These are phyloP conservation scores for Thera britannica DNA, from an alignment of 2,888 invertebrate genomes.

Conservation along the genomic window DNA sequence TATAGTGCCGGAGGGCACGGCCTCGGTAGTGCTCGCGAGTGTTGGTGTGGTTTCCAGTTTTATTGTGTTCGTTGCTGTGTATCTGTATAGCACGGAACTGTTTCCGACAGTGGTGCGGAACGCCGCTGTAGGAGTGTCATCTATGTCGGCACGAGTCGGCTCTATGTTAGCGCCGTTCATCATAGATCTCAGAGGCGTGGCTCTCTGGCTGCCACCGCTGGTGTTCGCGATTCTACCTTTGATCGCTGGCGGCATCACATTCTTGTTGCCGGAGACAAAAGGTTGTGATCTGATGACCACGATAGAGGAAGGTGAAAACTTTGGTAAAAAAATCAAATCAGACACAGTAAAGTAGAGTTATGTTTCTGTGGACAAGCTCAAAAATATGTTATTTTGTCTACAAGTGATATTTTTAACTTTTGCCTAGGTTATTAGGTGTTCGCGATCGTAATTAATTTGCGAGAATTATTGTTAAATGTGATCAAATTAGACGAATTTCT, in stretches of 20 bases:
- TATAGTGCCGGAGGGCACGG: conserved; percentile 71
- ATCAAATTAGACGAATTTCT: neutral
- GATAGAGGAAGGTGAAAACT: conserved; percentile 90
- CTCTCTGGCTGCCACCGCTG: conserved; percentile 87
- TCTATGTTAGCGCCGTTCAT: conserved; percentile 94
- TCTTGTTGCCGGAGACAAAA: conserved; percentile 91
- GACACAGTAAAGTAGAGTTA: conserved; percentile 13
- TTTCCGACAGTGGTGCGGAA: conserved; percentile 96
- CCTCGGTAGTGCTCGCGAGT: conserved; percentile 86
- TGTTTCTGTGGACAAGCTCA: neutral
- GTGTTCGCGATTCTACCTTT: conserved; percentile 89
- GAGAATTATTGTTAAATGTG: neutral
- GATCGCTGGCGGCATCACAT: conserved; percentile 77
- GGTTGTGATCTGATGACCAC: conserved; percentile 91
- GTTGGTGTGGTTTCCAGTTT: conserved; percentile 92
- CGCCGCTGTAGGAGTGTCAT: conserved; percentile 94
- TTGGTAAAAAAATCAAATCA: conserved; percentile 58
- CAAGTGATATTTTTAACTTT: conserved; percentile 6
- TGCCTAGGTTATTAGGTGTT: no score
- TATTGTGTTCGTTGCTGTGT: conserved; percentile 93
- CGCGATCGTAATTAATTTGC: no score
- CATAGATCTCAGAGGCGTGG: conserved; percentile 82
- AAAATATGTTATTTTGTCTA: neutral
- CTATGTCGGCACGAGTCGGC: conserved; percentile 94
- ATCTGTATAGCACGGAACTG: conserved; percentile 93